Evolutionary conservation across 2,113 vertebrate genomes (phyloP).

Genomic region (Microcebus ravelobensis): DNA sequence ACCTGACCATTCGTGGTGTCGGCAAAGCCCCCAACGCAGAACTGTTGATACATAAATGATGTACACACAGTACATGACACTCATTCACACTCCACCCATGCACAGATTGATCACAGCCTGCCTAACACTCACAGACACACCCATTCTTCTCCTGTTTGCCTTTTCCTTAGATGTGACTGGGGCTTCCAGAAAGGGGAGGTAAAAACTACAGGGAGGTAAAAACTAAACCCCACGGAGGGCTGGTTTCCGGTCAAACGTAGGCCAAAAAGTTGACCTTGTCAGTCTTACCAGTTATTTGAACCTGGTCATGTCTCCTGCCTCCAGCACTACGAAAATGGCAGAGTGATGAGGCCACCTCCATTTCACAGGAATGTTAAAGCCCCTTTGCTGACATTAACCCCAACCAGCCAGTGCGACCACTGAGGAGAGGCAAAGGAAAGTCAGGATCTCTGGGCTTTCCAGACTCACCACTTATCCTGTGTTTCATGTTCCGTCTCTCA

Average conservation of each 20-base stretch:
- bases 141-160: conserved; percentile 10
- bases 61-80: conserved; percentile 64
- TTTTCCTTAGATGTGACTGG: conserved; percentile 30
- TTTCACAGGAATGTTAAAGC: background rate
- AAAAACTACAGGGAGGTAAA: background rate
- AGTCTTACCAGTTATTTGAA: background rate
- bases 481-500: background rate
- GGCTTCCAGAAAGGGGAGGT: conserved; percentile 23
- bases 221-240: background rate
- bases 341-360: background rate
- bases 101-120: conserved; percentile 69
- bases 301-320: background rate
- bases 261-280: background rate
- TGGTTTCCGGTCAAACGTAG: background rate
- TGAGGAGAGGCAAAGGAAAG: background rate
- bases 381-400: background rate
- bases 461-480: background rate
- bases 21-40: conserved; percentile 61
- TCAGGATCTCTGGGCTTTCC: background rate
- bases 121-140: conserved; percentile 45
- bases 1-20: conserved; percentile 54
- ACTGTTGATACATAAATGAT: conserved; percentile 69
- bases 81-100: conserved; percentile 68
- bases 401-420: background rate
- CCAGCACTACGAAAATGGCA: background rate